Percentiles rank a stretch among this genome's conserved stretches.
These are phyloP conservation scores for Lepisosteus osseus DNA, from an alignment of 2,113 vertebrate genomes.

Conservation along the genomic window DNA sequence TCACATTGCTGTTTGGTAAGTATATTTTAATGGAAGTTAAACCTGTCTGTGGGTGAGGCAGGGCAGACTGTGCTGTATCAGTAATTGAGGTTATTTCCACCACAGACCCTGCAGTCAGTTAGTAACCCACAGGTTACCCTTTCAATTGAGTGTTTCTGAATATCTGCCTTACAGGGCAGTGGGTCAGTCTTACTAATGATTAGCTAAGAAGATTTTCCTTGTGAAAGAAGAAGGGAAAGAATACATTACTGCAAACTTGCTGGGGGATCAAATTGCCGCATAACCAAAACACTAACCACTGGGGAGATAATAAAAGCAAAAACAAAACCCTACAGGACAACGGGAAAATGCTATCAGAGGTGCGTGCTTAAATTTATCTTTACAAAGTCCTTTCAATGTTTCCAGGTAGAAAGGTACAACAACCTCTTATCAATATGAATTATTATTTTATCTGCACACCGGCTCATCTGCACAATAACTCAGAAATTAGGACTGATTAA, in stretches of 20 bases:
- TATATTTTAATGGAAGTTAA: not conserved
- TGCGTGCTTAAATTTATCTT: no score
- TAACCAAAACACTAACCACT: not conserved
- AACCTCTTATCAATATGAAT: no score
- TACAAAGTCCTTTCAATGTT: no score
- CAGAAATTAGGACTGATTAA: no score
- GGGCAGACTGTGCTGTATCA: not conserved
- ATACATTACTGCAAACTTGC: not conserved
- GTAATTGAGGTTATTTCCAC: not conserved
- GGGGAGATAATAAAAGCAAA: not conserved
- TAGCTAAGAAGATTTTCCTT: slow-evolving; percentile 2
- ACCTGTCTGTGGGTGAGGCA: not conserved
- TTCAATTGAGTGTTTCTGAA: slow-evolving; percentile 6
- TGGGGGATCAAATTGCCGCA: not conserved
- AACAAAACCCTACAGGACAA: not conserved
- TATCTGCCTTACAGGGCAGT: not conserved
- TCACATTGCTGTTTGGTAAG: not conserved
- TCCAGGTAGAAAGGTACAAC: no score
- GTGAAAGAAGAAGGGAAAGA: not conserved
- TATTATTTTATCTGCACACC: no score
- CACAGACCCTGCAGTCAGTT: not conserved
- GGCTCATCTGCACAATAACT: no score
- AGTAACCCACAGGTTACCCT: not conserved
- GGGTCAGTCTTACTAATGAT: slow-evolving; percentile 1
- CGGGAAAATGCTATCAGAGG: no score